Conservation (phyloP, 2,113 vertebrate species). For the Acrocephalus arundinaceus region DNA sequence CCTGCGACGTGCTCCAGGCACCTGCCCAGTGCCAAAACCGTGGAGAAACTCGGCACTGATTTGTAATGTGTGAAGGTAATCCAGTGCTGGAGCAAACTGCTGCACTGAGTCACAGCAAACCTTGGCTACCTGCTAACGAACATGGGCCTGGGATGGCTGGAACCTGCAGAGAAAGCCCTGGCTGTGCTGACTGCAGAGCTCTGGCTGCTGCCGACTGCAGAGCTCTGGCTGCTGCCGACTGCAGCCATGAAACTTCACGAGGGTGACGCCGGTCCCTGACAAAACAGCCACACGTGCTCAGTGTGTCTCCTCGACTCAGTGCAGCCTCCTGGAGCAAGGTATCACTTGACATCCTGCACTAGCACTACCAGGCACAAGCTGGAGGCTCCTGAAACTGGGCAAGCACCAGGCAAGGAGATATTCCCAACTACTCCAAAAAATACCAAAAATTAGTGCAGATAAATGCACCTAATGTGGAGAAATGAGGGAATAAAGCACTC, state of each 20-base stretch:
- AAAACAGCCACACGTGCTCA: not conserved
- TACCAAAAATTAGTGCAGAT: not conserved
- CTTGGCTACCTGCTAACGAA: not conserved
- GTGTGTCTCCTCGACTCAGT: not conserved
- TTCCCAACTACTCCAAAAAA: not conserved
- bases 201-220: rapidly evolving
- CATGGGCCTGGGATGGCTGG: not conserved
- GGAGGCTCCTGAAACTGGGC: not conserved
- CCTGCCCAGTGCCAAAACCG: constrained; percentile 44
- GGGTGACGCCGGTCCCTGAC: rapidly evolving
- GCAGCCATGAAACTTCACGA: rapidly evolving
- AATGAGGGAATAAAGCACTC: not conserved
- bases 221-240: not conserved
- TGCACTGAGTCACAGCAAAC: not conserved
- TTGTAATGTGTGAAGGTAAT: constrained; percentile 16
- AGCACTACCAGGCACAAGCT: rapidly evolving
- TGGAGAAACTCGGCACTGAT: constrained; percentile 17
- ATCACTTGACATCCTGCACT: rapidly evolving
- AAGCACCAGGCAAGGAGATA: not conserved
- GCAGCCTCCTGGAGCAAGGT: not conserved
- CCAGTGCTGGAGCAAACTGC: not conserved
- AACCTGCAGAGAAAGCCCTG: not conserved
- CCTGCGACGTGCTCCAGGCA: constrained; percentile 37
- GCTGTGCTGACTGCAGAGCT: not conserved
- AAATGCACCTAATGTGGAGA: rapidly evolving